Evolutionary conservation across 1,140 invertebrate species (phyloP).

Genomic region (Diorhabda elongata): DNA sequence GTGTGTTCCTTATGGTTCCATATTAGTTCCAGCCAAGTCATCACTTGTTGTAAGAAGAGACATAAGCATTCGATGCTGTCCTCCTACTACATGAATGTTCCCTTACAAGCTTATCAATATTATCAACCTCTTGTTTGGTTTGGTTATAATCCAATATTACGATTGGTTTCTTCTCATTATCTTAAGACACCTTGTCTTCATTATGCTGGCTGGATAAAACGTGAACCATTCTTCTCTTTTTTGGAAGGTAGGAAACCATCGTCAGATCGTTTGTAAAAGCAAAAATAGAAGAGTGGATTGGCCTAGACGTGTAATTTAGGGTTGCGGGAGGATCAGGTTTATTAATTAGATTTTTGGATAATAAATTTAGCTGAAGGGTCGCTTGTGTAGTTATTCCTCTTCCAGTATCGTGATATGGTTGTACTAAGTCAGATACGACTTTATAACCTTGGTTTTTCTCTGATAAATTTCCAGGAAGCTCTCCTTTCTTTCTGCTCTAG

Average conservation of each 20-base stretch:
- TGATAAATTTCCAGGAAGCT: conserved; percentile 14
- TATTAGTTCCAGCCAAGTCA: conserved; percentile 22
- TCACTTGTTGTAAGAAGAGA: conserved; percentile 19
- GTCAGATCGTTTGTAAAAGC: too few species aligned
- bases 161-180: conserved; percentile 37
- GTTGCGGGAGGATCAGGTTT: conserved; percentile 27
- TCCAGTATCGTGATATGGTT: background rate
- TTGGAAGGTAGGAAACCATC: conserved; percentile 28
- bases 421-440: background rate
- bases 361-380: conserved; percentile 30
- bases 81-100: conserved; percentile 18
- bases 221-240: conserved; percentile 35
- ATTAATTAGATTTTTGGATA: conserved; percentile 29
- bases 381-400: conserved; percentile 20
- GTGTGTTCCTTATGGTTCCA: background rate
- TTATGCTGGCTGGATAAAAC: conserved; percentile 34
- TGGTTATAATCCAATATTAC: background rate
- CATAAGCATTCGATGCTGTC: conserved; percentile 7
- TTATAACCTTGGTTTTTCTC: conserved; percentile 23
- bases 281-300: too few species aligned
- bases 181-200: background rate
- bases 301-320: too few species aligned
- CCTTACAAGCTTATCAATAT: conserved; percentile 1
- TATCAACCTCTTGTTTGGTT: conserved; percentile 30
- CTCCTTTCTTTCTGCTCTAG: conserved; percentile 21